Conservation (phyloP, 2,113 vertebrate species). For the Acrocephalus kingi region DNA sequence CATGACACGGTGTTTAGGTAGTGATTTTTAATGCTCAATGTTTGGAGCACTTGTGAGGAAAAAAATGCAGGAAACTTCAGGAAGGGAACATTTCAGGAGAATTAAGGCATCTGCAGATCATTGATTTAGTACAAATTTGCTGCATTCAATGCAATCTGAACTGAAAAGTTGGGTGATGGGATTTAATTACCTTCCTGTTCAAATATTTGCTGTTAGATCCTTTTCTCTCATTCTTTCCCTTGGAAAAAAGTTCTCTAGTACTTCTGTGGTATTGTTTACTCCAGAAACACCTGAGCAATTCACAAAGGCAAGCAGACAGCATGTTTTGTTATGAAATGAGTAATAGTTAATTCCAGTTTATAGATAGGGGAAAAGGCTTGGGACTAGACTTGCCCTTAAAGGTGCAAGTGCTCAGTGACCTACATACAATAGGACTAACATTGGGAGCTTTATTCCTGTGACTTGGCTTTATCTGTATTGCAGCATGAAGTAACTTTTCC, state of each 20-base stretch:
- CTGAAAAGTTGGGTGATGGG: background rate
- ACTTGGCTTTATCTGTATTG: background rate
- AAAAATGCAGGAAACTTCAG: background rate
- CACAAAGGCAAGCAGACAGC: background rate
- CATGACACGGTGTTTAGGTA: background rate
- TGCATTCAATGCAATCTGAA: background rate
- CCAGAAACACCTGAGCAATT: background rate
- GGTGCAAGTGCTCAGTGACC: background rate
- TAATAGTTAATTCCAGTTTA: background rate
- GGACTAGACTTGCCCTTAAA: background rate
- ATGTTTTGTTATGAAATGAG: background rate
- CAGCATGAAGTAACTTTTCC: background rate
- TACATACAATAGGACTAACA: background rate
- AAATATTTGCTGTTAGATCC: background rate
- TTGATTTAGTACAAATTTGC: background rate
- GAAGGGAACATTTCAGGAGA: background rate
- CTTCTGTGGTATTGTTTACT: background rate
- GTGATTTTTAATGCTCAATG: background rate
- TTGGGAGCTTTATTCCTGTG: background rate
- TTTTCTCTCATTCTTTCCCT: background rate
- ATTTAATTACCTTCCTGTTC: background rate
- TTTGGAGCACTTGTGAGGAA: background rate
- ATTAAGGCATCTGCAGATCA: background rate
- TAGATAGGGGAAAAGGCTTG: background rate
- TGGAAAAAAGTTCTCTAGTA: background rate